Conservation (phyloP, 2,888 invertebrate genomes). For the Noctua janthina region DNA sequence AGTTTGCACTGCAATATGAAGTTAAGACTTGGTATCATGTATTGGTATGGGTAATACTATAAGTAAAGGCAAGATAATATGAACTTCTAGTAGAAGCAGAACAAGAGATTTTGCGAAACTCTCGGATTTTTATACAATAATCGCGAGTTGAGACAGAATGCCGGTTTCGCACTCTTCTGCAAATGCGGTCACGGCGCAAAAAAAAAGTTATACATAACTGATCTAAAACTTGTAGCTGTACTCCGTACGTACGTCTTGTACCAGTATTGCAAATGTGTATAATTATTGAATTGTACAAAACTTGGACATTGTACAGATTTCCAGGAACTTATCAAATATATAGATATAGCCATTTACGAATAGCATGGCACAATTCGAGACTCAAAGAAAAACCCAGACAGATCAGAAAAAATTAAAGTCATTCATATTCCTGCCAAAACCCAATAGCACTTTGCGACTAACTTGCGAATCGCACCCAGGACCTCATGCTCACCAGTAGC, state of each 20-base stretch:
- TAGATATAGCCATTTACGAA: too few species aligned
- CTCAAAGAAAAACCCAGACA: too few species aligned
- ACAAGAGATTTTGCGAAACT: not conserved
- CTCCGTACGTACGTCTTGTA: not conserved
- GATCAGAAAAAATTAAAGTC: too few species aligned
- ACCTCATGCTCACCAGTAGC: not conserved
- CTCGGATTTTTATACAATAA: constrained; percentile 19
- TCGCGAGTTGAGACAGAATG: not conserved
- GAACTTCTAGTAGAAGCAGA: not conserved
- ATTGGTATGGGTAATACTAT: not conserved
- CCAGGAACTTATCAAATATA: too few species aligned
- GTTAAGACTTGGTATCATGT: not conserved
- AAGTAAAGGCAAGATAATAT: not conserved
- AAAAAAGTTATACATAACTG: constrained; percentile 1
- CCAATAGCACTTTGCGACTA: not conserved
- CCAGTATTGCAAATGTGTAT: not conserved
- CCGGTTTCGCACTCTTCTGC: not conserved
- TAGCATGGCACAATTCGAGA: too few species aligned
- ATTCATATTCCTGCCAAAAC: not conserved
- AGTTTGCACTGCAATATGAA: not conserved
- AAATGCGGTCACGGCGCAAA: not conserved
- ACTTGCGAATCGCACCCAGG: not conserved
- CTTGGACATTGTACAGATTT: not conserved
- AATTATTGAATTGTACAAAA: not conserved
- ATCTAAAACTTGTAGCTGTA: not conserved